Evolutionary conservation across 2,888 invertebrate species (phyloP).

Genomic region (Notodonta ziczac): DNA sequence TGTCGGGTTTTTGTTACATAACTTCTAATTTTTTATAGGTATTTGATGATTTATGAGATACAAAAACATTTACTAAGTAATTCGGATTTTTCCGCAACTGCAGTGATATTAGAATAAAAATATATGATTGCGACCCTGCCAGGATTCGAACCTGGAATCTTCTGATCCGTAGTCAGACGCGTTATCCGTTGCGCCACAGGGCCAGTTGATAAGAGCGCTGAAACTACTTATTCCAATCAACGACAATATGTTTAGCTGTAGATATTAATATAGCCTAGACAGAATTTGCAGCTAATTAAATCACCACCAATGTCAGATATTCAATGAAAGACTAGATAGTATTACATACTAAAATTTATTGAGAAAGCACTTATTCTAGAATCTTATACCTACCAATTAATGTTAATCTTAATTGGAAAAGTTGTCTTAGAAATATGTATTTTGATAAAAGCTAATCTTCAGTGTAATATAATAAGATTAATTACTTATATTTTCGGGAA

Average conservation of each 20-base stretch:
- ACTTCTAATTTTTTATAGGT: no score
- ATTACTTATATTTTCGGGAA: background rate
- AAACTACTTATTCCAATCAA: background rate
- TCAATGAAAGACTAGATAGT: no score
- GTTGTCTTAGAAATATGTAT: background rate
- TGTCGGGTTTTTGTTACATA: no score
- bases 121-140: slow-evolving; percentile 76
- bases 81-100: background rate
- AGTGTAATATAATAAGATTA: background rate
- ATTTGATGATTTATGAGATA: no score
- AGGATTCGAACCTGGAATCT: slow-evolving; percentile 88
- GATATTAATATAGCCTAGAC: no score
- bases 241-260: no score
- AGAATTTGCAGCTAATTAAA: no score
- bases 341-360: no score
- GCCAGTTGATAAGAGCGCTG: slow-evolving; percentile 47
- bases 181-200: slow-evolving; percentile 88
- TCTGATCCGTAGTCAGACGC: slow-evolving; percentile 90
- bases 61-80: no score
- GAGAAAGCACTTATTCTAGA: background rate
- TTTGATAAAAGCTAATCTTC: background rate
- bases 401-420: background rate
- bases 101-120: slow-evolving; percentile 14
- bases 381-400: background rate
- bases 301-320: no score